phyloP scores from a whole-genome alignment of 1,140 invertebrate genomes.

The Brachionus rubens region DNA sequence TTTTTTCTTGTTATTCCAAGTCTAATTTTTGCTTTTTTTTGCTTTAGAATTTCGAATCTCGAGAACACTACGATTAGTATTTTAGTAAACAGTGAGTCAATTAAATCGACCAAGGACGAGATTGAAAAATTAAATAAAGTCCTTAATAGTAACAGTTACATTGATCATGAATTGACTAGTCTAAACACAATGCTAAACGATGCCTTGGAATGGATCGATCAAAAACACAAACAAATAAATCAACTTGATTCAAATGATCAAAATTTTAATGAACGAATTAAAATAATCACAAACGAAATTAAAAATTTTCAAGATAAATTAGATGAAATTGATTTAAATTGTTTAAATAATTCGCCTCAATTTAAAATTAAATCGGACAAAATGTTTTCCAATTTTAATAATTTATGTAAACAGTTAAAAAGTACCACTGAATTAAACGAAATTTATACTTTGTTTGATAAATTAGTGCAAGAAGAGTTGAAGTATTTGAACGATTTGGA shows the following conservation, averaged over 20 bases:
- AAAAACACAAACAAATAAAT: too few relatives aligned
- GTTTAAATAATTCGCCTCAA: background rate
- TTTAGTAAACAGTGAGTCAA: background rate
- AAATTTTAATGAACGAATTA: background rate
- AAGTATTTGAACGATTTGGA: background rate
- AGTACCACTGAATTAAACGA: background rate
- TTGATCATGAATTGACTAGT: too few relatives aligned
- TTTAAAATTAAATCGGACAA: background rate
- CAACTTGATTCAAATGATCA: background rate
- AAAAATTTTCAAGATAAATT: background rate
- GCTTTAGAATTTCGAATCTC: background rate
- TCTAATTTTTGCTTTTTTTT: background rate
- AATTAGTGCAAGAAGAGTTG: slow-evolving; percentile 17
- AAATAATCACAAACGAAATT: background rate
- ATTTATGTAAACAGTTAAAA: background rate
- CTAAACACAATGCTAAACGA: too few relatives aligned
- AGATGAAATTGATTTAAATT: background rate
- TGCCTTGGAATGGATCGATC: too few relatives aligned
- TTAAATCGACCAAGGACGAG: background rate
- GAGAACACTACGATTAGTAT: background rate
- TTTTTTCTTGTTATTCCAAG: background rate
- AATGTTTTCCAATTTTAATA: background rate
- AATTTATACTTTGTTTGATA: background rate
- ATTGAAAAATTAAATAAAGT: slow-evolving; percentile 22
- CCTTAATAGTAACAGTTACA: too few relatives aligned